Percentiles rank a stretch among this genome's conserved stretches.
Conservation (phyloP, 2,797 vertebrate genomes). For the Coccyzus lansbergi region DNA sequence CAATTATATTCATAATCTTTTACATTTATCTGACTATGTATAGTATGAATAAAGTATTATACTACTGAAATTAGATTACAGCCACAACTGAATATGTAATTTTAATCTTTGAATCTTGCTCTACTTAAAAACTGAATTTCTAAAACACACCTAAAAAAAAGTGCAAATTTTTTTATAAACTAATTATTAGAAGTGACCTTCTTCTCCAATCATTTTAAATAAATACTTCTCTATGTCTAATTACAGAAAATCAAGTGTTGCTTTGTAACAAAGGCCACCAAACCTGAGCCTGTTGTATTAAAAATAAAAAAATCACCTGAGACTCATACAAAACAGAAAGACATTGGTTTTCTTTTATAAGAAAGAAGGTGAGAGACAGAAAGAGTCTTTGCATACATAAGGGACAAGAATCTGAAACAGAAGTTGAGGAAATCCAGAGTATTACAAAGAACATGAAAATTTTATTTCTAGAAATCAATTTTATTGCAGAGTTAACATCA, state of each 20-base stretch:
- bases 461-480: neutral
- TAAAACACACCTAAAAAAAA: neutral
- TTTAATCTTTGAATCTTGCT: neutral
- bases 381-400: neutral
- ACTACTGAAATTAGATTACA: neutral
- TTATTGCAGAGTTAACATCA: neutral
- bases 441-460: neutral
- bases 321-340: neutral
- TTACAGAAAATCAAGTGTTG: neutral
- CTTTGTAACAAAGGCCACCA: neutral
- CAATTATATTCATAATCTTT: neutral
- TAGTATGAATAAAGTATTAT: neutral
- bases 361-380: neutral
- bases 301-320: neutral
- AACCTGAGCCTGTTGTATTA: neutral
- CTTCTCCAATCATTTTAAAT: neutral
- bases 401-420: neutral
- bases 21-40: neutral
- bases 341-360: neutral
- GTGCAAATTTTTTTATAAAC: neutral
- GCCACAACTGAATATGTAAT: neutral
- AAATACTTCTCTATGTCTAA: neutral
- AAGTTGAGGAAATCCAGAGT: neutral
- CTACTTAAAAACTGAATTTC: neutral
- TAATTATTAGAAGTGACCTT: neutral